Evolutionary conservation across 2,797 vertebrate genomes (phyloP).

Genomic region (Enteromius afrohamiltoni): DNA sequence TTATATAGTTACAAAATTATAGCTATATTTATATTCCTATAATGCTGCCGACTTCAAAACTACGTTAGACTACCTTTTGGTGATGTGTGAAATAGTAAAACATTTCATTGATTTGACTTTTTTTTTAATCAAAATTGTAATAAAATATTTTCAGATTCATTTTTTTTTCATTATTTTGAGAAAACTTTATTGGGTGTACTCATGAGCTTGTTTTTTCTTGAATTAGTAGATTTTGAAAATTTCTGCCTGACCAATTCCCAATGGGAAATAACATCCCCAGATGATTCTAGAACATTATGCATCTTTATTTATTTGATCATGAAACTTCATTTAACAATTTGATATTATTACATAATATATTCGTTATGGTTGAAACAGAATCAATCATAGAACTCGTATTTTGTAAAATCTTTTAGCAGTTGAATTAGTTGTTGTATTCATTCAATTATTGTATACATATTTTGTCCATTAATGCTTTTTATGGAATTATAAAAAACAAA

Average conservation of each 20-base stretch:
- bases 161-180: neutral
- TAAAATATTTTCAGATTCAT: neutral
- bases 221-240: neutral
- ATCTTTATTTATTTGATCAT: conserved; percentile 36
- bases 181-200: neutral
- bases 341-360: neutral
- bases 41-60: neutral
- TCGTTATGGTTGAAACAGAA: conserved; percentile 6
- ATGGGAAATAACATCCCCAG: conserved; percentile 20
- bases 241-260: neutral
- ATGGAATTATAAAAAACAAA: neutral
- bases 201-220: neutral
- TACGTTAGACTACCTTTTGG: too few species aligned
- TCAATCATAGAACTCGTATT: neutral
- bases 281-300: conserved; percentile 25
- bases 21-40: neutral
- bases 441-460: conserved; percentile 1
- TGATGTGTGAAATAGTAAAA: neutral
- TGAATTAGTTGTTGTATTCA: neutral
- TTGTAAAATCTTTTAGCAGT: neutral
- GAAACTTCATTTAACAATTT: neutral
- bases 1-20: neutral
- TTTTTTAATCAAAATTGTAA: neutral
- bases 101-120: neutral
- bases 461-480: conserved; percentile 23